phyloP scores from a whole-genome alignment of 2,113 vertebrate genomes.

The Pionites leucogaster region DNA sequence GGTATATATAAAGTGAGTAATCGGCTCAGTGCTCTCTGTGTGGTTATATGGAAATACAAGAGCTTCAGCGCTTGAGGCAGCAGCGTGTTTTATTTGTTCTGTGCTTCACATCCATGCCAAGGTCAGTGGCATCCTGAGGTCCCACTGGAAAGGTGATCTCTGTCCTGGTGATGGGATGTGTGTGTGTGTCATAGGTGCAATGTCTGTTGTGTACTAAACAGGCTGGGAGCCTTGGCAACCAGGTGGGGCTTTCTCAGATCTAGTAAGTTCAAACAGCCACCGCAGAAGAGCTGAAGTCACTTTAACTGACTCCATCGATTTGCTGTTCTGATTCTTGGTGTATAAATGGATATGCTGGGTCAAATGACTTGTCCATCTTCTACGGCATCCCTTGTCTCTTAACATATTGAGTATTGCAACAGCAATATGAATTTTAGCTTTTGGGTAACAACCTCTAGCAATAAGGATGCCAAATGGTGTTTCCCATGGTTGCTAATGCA shows the following conservation, averaged over 20 bases:
- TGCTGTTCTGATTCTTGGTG: background rate
- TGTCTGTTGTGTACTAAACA: rapidly evolving
- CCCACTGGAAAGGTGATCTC: background rate
- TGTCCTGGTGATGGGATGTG: background rate
- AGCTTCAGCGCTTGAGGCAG: background rate
- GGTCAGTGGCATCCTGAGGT: background rate
- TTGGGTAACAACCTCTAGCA: background rate
- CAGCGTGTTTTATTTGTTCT: background rate
- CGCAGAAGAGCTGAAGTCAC: background rate
- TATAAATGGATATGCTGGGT: background rate
- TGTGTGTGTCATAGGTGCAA: background rate
- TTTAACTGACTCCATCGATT: background rate
- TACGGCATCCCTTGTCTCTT: background rate
- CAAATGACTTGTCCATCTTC: background rate
- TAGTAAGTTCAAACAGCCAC: background rate
- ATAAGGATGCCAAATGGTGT: background rate
- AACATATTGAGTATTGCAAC: background rate
- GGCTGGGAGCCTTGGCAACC: background rate
- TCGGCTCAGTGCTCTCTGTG: background rate
- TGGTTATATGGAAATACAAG: background rate
- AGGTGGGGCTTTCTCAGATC: background rate
- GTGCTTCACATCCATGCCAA: background rate
- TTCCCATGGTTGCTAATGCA: background rate
- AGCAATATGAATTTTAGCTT: background rate
- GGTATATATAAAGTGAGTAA: background rate